These are phyloP conservation scores for Ischnura elegans DNA, from an alignment of 2,888 invertebrate genomes.

Conservation along the genomic window DNA sequence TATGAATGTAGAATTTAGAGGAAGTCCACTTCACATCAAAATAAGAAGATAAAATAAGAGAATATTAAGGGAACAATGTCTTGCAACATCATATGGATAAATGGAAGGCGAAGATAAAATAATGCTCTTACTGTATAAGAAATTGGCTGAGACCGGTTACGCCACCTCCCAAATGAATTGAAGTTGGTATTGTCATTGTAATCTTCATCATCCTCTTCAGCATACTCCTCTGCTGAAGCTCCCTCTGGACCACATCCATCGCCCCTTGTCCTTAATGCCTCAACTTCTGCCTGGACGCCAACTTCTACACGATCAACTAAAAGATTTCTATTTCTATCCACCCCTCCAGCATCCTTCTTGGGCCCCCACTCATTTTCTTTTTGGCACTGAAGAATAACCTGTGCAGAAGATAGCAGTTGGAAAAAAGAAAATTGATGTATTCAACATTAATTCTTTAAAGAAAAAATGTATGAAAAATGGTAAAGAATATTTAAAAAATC, in stretches of 20 bases:
- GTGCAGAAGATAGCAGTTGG: not conserved
- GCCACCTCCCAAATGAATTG: conserved; percentile 61
- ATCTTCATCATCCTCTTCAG: conserved; percentile 41
- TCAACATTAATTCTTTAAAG: too few relatives aligned
- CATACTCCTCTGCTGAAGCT: conserved; percentile 68
- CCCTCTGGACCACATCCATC: conserved; percentile 66
- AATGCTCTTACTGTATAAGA: conserved; percentile 42
- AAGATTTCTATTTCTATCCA: conserved; percentile 48
- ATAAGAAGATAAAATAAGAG: too few relatives aligned
- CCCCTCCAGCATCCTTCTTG: conserved; percentile 11
- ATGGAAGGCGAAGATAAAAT: not conserved
- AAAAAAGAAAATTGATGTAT: not conserved
- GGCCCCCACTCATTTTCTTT: conserved; percentile 59
- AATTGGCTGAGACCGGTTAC: conserved; percentile 33
- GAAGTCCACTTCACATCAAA: too few relatives aligned
- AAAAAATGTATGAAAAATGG: too few relatives aligned
- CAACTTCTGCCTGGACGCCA: conserved; percentile 63
- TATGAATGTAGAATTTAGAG: too few relatives aligned
- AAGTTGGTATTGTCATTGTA: conserved; percentile 51
- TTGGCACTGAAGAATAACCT: conserved; percentile 63
- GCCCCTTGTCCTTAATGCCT: conserved; percentile 39
- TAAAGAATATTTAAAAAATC: too few relatives aligned
- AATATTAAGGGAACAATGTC: too few relatives aligned
- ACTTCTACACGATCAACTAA: conserved; percentile 68
- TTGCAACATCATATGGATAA: not conserved